These are phyloP conservation scores for Anguilla anguilla DNA, from an alignment of 2,797 vertebrate genomes.

Conservation along the genomic window DNA sequence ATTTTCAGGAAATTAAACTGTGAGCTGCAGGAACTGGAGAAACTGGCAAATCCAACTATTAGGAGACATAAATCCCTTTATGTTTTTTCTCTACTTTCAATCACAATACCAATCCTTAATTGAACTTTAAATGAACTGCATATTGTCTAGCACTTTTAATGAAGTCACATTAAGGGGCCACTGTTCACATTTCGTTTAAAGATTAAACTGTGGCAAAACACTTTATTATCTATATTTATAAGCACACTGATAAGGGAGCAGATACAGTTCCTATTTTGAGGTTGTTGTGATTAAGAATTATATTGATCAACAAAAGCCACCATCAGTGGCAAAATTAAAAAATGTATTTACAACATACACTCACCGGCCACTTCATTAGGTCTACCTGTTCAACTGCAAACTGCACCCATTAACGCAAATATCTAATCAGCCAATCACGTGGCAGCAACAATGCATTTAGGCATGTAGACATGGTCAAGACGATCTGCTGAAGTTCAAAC, in stretches of 20 bases:
- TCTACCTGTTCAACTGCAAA: too few species aligned
- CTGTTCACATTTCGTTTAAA: not conserved
- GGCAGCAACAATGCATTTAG: too few species aligned
- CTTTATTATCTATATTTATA: not conserved
- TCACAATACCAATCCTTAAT: not conserved
- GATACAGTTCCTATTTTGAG: not conserved
- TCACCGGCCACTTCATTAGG: too few species aligned
- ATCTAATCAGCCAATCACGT: too few species aligned
- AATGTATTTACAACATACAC: not conserved
- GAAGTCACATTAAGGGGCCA: not conserved
- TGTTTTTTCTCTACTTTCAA: not conserved
- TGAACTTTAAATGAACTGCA: not conserved
- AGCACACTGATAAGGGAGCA: not conserved
- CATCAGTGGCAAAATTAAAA: too few species aligned
- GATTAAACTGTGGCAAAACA: not conserved
- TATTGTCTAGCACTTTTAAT: not conserved
- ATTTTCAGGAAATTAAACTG: constrained; percentile 9
- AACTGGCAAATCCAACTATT: not conserved
- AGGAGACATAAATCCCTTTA: not conserved
- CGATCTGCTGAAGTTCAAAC: too few species aligned
- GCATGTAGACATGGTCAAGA: too few species aligned
- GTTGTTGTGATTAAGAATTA: not conserved
- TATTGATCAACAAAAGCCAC: not conserved
- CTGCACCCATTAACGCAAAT: too few species aligned
- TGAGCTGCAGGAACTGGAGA: not conserved